phyloP scores from a whole-genome alignment of 30 jellyfish, hydroid and myxozoan species.

The Phacellophora camtschatica region DNA sequence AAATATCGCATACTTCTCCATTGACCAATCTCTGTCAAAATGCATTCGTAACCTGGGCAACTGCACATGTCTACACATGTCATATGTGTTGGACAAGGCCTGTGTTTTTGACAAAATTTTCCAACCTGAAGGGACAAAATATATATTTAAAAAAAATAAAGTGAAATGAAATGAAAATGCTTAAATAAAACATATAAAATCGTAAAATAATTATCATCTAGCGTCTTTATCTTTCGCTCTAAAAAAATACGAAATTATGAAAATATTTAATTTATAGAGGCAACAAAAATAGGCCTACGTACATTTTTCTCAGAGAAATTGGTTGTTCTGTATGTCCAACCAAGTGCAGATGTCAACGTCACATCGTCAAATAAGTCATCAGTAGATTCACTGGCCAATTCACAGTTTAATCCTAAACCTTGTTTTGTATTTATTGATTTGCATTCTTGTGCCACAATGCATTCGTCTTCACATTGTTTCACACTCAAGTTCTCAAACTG shows the following conservation, averaged over 20 bases:
- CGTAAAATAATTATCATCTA: too few species aligned
- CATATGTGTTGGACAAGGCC: conserved; percentile 1
- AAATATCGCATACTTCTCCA: neutral
- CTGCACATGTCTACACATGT: conserved; percentile 17
- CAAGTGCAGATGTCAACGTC: neutral
- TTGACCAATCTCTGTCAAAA: neutral
- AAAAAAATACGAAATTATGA: too few species aligned
- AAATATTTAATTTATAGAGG: too few species aligned
- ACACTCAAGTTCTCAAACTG: neutral
- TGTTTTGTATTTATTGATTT: neutral
- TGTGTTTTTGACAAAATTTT: neutral
- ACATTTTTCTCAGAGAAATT: neutral
- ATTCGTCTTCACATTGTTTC: conserved; percentile 1
- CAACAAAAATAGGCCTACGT: too few species aligned
- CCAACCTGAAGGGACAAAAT: conserved; percentile 10
- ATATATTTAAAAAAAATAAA: too few species aligned
- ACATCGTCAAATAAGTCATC: neutral
- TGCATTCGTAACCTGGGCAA: conserved; percentile 20
- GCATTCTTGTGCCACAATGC: neutral
- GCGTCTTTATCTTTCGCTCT: too few species aligned
- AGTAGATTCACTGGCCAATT: conserved; percentile 6
- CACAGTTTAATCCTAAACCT: neutral
- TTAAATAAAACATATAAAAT: too few species aligned
- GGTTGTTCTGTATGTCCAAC: conserved; percentile 20
- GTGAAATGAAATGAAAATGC: too few species aligned